A percentile compares a stretch with the other conserved stretches of the same genome.
These are phyloP conservation scores for Corvus cornix DNA, from an alignment of 2,113 vertebrate genomes.

Conservation along the genomic window DNA sequence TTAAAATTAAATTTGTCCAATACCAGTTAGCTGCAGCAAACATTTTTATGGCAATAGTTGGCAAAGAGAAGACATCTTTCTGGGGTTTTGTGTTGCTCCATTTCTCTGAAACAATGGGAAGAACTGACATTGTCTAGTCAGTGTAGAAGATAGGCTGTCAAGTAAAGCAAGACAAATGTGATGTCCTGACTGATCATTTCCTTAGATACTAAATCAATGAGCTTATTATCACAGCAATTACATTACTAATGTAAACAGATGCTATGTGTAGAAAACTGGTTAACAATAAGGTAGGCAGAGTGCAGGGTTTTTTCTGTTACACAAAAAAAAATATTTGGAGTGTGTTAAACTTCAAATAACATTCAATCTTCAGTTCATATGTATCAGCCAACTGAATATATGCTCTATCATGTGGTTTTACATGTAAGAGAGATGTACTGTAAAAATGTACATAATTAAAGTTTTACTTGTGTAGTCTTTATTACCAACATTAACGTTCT, in stretches of 20 bases:
- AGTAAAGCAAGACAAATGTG: conserved; percentile 92
- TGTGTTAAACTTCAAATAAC: not conserved
- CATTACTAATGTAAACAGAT: conserved; percentile 92
- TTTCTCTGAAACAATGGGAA: conserved; percentile 79
- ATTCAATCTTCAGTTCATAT: not conserved
- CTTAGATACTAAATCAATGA: conserved; percentile 90
- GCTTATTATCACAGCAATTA: conserved; percentile 92
- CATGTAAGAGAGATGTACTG: not conserved
- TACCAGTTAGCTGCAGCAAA: not conserved
- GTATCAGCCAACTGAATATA: not conserved
- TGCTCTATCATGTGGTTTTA: not conserved
- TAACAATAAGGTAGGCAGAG: conserved; percentile 66
- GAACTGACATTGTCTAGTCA: conserved; percentile 81
- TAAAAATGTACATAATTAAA: not conserved
- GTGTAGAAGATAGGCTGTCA: conserved; percentile 81
- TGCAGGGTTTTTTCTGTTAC: not conserved
- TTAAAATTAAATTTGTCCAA: not conserved
- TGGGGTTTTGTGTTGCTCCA: conserved; percentile 42
- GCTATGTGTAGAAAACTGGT: conserved; percentile 80
- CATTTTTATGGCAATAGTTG: not conserved
- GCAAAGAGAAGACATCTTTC: not conserved
- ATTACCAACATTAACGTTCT: not conserved
- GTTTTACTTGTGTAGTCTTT: not conserved
- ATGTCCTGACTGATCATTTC: conserved; percentile 88
- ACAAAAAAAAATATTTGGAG: not conserved